Evolutionary conservation across 2,113 vertebrate species (phyloP), one percentile per base, ranked within the genome.

Genomic region (Solea senegalensis): DNA sequence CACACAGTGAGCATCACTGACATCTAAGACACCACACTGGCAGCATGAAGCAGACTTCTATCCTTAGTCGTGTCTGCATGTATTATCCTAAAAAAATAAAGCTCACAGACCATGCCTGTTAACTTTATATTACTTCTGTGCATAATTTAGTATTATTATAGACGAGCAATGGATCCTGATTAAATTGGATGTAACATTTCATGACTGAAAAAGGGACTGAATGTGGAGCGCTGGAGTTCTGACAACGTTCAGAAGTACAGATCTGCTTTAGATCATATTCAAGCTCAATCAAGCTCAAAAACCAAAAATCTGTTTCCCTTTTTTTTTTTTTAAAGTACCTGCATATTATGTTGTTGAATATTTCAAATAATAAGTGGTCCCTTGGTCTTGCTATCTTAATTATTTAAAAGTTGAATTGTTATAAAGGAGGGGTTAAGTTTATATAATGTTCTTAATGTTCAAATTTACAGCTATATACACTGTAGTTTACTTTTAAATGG

Each of bases 31-130:
- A 39, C 41, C 55, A 60, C 64, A 65, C 69, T 72, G 66, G 76
- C 80, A 82, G 72, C 71, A 73, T 64, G 64, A 83, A 79, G 48
- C 66, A 76, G 71, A 72, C 72, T 76, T 78, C 69, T 69, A 60
- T 83, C 69, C 82, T 67, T 76, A 69, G 71, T 76, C 58, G 65
- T 53, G 74, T 84, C 76, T 65, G 57, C 48, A 73, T 72, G 58
- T 66, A 82, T 88, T 78, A 80, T 70, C 69, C 13, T 40, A 75
- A 43, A 15, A 41, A 43, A 15, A 41, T 64, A 46, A 57, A 71
- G 7, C 67, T 60, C 51, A 54, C 44, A 52, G 43, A 71, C 45
- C 21, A 13, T 43, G 60, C 14, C 4, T 62, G 3, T 16, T 48
- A n/a, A 76, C 71, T 80, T 52, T 44, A 52, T 71, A 71, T 72